phyloP scores from a whole-genome alignment of 2,113 vertebrate species.

The Cricetomys ansorgei region DNA sequence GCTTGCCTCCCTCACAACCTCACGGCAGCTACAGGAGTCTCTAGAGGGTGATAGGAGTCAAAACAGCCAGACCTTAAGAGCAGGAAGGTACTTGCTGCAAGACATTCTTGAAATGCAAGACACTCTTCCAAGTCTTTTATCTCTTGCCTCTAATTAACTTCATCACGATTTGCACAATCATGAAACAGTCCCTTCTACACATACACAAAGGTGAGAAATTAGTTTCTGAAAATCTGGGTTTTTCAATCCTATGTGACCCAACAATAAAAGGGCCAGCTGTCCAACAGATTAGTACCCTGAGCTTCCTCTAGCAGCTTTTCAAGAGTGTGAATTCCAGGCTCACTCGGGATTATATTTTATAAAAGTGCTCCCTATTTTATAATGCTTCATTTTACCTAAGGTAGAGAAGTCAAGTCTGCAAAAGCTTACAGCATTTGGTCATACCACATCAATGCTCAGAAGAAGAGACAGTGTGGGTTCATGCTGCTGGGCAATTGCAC shows the following conservation, averaged over 20 bases:
- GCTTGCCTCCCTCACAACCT: not conserved
- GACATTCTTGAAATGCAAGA: not conserved
- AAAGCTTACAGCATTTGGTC: not conserved
- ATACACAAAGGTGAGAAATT: not conserved
- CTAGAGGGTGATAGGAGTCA: not conserved
- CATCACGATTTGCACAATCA: not conserved
- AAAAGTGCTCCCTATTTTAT: not conserved
- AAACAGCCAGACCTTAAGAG: not conserved
- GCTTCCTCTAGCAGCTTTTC: not conserved
- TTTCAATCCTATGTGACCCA: not conserved
- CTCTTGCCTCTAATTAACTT: not conserved
- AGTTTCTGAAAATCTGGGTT: not conserved
- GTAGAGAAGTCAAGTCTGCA: not conserved
- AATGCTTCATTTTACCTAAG: not conserved
- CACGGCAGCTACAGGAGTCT: not conserved
- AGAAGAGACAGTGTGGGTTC: not conserved
- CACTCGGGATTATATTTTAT: not conserved
- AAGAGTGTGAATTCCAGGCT: not conserved
- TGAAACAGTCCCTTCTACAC: not conserved
- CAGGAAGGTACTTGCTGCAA: not conserved
- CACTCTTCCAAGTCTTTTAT: not conserved
- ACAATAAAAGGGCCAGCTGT: not conserved
- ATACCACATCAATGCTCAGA: not conserved
- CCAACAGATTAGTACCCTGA: not conserved
- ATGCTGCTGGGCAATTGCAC: not conserved